A percentile compares a stretch with the other conserved stretches of the same genome.
Conservation (phyloP, 2,888 invertebrate species). For the Sialis lutaria region DNA sequence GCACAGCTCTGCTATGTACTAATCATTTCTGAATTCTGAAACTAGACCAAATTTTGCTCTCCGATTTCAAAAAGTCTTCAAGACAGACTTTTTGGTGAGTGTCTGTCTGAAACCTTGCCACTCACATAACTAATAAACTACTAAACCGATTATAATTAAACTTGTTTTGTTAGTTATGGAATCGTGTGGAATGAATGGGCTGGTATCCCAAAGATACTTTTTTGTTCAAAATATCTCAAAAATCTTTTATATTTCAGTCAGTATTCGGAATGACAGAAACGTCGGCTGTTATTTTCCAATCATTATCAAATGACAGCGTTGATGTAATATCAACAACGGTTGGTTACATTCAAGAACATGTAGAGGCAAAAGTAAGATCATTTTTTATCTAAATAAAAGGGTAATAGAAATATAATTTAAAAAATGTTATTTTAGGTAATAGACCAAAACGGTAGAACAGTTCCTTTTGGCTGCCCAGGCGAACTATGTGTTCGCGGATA, state of each 20-base stretch:
- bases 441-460: conserved; percentile 39
- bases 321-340: conserved; percentile 30
- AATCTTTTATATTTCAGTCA: conserved; percentile 23
- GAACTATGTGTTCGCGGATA: conserved; percentile 64
- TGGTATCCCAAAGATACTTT: not conserved
- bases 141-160: too few species aligned
- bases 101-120: too few species aligned
- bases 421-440: conserved; percentile 32
- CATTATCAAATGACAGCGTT: conserved; percentile 26
- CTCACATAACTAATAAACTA: too few species aligned
- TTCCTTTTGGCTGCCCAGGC: conserved; percentile 53
- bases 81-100: not conserved
- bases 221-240: too few species aligned
- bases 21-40: too few species aligned
- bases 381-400: not conserved
- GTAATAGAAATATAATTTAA: not conserved
- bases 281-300: conserved; percentile 34
- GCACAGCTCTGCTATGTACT: too few species aligned
- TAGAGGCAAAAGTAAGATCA: conserved; percentile 34
- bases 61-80: too few species aligned
- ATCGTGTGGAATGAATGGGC: not conserved
- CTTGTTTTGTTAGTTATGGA: too few species aligned
- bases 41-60: too few species aligned
- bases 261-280: conserved; percentile 43
- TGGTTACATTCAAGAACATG: conserved; percentile 34